These are phyloP conservation scores for Phenganax stokvisi DNA, from an alignment of 92 coral and sea anemone species.

Conservation along the genomic window DNA sequence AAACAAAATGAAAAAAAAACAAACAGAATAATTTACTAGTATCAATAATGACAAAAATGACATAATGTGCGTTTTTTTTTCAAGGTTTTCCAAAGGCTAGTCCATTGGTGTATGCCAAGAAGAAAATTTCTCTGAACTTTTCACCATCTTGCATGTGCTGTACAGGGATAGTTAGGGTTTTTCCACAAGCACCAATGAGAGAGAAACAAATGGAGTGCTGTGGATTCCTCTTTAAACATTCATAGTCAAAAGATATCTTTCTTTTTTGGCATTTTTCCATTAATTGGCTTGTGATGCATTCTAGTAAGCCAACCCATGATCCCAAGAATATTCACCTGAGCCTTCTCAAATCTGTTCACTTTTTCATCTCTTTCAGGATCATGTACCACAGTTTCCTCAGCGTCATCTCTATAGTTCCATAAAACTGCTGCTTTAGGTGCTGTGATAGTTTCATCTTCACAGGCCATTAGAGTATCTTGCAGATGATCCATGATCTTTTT, in stretches of 20 bases:
- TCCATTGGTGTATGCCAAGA: constrained; percentile 39
- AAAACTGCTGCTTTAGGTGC: constrained; percentile 42
- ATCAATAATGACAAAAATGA: background rate
- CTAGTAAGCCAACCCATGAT: constrained; percentile 42
- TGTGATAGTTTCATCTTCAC: constrained; percentile 35
- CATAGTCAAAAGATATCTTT: constrained; percentile 26
- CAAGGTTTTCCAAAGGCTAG: constrained; percentile 43
- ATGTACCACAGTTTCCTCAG: background rate
- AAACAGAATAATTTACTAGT: background rate
- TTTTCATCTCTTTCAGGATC: background rate
- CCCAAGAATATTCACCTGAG: constrained; percentile 38
- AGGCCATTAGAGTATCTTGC: constrained; percentile 43
- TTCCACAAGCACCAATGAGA: constrained; percentile 40
- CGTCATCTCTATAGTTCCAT: constrained; percentile 6
- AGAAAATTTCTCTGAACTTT: constrained; percentile 26
- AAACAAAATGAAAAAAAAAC: too few species aligned
- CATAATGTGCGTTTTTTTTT: background rate
- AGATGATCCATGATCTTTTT: constrained; percentile 43
- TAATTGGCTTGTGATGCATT: constrained; percentile 28
- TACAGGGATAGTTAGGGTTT: constrained; percentile 46
- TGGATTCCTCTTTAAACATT: constrained; percentile 32
- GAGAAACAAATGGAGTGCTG: constrained; percentile 39
- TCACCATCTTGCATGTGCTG: constrained; percentile 39
- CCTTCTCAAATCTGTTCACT: constrained; percentile 29
- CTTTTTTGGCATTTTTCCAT: constrained; percentile 16